Evolutionary conservation across 2,797 vertebrate species (phyloP), one percentile per base, ranked within the genome.

Genomic region (Pangasius djambal): DNA sequence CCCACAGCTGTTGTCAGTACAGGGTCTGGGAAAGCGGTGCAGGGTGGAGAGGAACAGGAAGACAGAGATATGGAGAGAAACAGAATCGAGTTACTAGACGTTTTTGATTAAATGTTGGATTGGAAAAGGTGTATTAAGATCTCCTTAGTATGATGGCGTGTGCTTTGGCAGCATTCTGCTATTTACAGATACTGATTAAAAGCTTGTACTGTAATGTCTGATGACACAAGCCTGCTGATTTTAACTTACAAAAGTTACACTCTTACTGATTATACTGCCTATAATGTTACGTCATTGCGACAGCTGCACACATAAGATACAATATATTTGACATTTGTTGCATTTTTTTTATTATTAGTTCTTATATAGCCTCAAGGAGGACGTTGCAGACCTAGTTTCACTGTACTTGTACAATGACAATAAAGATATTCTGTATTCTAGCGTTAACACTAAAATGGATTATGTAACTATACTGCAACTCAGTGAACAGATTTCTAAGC

Each of bases 1-100:
- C 84, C 87, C 90, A 90, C 92, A 92, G 91, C 91, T 92, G 89
- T 89, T 92, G 91, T 91, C 89, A 72, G 86, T 88, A 78, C 87
- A 70, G 83, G 89, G 87, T 55, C 52, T 89, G 85, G 77, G 65
- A 89, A 85, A 44, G 86, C 4, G 57, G 81, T 86, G 78, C 12
- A 89, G 52, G 40, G 78, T 63, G 67, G 15, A 34, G 77, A 25
- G 57, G 70, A 48, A 83, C 13, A 77, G 78, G 55, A 83, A 89
- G 22, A 34, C 9, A 18, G 61, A 81, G 72, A 81, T 20, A 52
- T 34, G 55, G 37, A 59, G 34, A 82, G 78, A 59, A 25, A 81
- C 31, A 34, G 18, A 37, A 4, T 12, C 15, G 25, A 28, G 7
- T 3, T 16, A 7, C 15, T 44, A 25, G 37, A 72, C 20, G 8